Base-by-base conservation (phyloP, 2,888 invertebrate genomes). In the Leptarthrus brevirostris region DNA sequence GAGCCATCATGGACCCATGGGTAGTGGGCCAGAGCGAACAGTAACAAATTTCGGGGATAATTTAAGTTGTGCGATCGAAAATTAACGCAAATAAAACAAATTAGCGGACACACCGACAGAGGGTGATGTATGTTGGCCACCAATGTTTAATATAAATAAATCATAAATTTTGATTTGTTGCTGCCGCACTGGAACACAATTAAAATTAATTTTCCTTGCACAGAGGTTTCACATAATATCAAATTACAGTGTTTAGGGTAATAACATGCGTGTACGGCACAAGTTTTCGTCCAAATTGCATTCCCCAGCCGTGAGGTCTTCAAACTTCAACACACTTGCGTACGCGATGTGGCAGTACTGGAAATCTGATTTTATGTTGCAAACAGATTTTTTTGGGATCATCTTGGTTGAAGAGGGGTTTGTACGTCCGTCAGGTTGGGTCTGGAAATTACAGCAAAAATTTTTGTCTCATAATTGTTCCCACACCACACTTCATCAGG, bases 171-270 rank as follows among this genome's bases (percentile, higher is more conserved):
- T 73, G 73, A 73, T 73, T 66, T 73, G 66, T 44, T 54, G 20
- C 64, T 40, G 20, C 56, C 34, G 44, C 49, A 64, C 24, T 56
- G 24, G 71, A 71, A 34, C 24, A 71, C 74, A 74, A 71, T 74
- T 74, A 74, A 74, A 74, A 74, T 71, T 71, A 58, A 71, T 71
- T 74, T 74, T 52, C 16, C 26, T 30, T n/a, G 26, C n/a, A 53
- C 58, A n/a, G 61, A 61, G 52, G 54, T 61, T 52, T 69, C 52
- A 34, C 24, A 30, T 47, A 58, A 61, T 71, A 49, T 69, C 53
- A 71, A 74, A 74, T 74, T 74, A 71, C 61, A 47, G 74, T 74
- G 56, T 70, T 74, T 66, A 52, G 40, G 34, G 72, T 72, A 72
- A 72, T 72, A 72, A 72, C 72, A 73, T 66, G 66, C 66, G 64